Base-by-base conservation (phyloP, 1,140 invertebrate genomes). In the Yoshiicerus persimilis region DNA sequence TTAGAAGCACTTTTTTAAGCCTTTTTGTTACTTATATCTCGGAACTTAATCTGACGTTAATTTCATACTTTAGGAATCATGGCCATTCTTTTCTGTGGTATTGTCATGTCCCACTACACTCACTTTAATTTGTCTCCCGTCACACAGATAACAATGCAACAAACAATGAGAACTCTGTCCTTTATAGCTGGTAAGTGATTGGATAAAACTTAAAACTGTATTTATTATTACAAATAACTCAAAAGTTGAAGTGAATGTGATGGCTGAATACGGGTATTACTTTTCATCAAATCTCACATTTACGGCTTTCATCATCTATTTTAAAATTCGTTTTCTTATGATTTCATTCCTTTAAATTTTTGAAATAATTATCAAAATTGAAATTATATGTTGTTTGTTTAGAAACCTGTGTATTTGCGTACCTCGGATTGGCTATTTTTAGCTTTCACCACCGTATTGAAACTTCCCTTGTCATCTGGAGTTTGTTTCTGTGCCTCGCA, bases 61-160 rank as follows among this genome's bases (percentile, higher is more conserved):
- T 86, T 30, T n/a, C 16, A 30, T 13, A 47, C 25, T 91, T 89
- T 93, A 96, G 97, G 98, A 88, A 99, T 99, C 64, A 99, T 99
- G 99, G 98, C 99, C 20, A 99, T 99, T 91, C 93, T 99, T 88
- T 99, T 99, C 92, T 99, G 98, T 94, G 99, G 98, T 3, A 98
- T 99, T 92, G 98, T 99, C 0, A 99, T 99, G 99, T 99, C 98
- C 0, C 99, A 99, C 92, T 99, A 99, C 91, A 99, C 98, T 23
- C 99, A 99, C 94, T 98, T 97, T 91, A 99, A 99, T 93, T 93
- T 99, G 20, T 99, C 98, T 1, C 99, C 98, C 25, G 96, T 99
- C 5, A 99, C 98, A 16, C 98, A 99, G 93, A 99, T 99, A 10
- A 99, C 98, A 3, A 99, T 99, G 96, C 98, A 99, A 92, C 98